Evolutionary conservation across 2,797 vertebrate genomes (phyloP), one percentile per base, ranked within the genome.

Genomic region (Eulemur rubriventer): DNA sequence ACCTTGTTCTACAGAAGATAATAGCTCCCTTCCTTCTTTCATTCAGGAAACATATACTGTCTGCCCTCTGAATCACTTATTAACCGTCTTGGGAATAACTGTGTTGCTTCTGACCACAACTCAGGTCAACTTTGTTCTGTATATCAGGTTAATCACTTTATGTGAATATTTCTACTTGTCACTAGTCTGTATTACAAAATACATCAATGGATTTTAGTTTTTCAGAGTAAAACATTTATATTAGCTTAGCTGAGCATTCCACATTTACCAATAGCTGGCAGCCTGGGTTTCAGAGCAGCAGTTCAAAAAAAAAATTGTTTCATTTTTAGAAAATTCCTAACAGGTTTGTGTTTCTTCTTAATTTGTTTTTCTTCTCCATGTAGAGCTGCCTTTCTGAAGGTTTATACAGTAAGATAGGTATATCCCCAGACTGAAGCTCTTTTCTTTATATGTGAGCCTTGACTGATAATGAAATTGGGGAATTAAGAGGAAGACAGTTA

Each of bases 291-390:
- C 65, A 84, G 55, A 94, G 12, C 38, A 90, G 28, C 55, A 95
- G 38, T 70, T 94, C 41, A 55, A 57, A 93, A 89, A 92, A 92
- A 46, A 8, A 73, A 67, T 67, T n/a, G 6, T 59, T 65, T 93
- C 14, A 35, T n/a, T 88, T 95, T 93, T 48, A 82, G 80, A 89
- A 13, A 13, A 86, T 76, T 92, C 69, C 55, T 89, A 89, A 67
- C 72, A 22, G 65, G 30, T 4, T 70, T 87, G 20, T 95, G 14
- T 78, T 91, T 85, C 59, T 94, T 86, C n/a, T 52, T 69, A 63
- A 52, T 86, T 79, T 79, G 33, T 79, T 59, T 70, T 91, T 89
- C 79, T 86, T 73, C 43, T 63, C 10, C 38, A 35, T 85, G 11
- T 73, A 67, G 26, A 94, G 22, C 26, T 78, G 50, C 6, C 6